Conservation (phyloP, 2,113 vertebrate species). For the Willisornis vidua region DNA sequence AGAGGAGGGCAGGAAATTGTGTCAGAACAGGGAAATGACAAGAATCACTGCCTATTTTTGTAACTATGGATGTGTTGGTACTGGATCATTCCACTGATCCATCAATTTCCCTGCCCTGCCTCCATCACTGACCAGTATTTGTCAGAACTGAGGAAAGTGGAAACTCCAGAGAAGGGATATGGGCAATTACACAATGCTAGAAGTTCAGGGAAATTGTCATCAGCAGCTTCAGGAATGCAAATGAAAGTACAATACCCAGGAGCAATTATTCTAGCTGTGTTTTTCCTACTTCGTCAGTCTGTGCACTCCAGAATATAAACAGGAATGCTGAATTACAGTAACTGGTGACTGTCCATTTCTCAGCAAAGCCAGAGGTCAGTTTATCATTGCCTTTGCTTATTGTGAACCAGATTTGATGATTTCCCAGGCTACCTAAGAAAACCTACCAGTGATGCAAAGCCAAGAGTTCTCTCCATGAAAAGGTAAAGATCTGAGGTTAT, state of each 20-base stretch:
- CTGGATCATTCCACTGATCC: constrained; percentile 22
- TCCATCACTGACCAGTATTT: background rate
- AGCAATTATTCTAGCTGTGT: constrained; percentile 17
- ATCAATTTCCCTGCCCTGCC: background rate
- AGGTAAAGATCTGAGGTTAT: background rate
- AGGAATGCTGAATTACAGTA: background rate
- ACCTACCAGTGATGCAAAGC: background rate
- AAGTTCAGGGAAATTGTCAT: constrained; percentile 7
- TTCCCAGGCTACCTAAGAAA: background rate
- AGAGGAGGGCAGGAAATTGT: constrained; percentile 45
- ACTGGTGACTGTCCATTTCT: background rate
- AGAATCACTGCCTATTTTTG: constrained; percentile 57
- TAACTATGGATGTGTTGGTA: background rate
- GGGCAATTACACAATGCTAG: background rate
- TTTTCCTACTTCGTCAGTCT: background rate
- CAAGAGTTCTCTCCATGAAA: background rate
- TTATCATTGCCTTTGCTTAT: background rate
- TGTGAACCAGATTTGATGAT: background rate
- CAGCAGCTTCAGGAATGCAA: background rate
- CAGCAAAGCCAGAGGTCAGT: background rate
- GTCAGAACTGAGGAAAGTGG: background rate
- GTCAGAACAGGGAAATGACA: constrained; percentile 40
- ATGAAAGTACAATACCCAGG: constrained; percentile 11
- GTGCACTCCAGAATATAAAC: background rate
- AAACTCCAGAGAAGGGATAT: background rate